Percentiles rank a stretch among this genome's conserved stretches.
phyloP scores from a whole-genome alignment of 2,113 vertebrate species.

The Gymnarchus niloticus region DNA sequence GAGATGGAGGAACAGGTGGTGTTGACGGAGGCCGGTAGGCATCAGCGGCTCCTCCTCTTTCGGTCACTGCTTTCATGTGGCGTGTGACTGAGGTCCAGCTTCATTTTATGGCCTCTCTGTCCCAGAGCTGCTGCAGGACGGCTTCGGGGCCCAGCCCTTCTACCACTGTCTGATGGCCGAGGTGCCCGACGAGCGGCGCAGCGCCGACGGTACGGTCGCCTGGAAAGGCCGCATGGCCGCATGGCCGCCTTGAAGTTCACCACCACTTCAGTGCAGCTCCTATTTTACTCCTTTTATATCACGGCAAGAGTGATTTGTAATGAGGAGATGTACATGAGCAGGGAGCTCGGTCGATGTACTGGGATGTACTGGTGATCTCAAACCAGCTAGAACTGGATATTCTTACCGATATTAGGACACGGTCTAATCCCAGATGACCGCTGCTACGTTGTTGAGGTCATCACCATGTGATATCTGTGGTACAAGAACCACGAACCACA shows the following conservation, averaged over 20 bases:
- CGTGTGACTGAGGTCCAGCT: neutral
- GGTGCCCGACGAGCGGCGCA: slow-evolving; percentile 43
- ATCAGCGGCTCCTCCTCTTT: neutral
- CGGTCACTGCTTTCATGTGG: neutral
- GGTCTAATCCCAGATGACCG: neutral
- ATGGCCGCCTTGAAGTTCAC: too few relatives aligned
- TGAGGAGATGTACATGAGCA: too few relatives aligned
- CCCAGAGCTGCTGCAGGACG: slow-evolving; percentile 67
- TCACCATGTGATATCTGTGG: neutral
- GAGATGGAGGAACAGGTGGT: slow-evolving; percentile 66
- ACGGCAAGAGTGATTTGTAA: too few relatives aligned
- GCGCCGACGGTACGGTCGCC: slow-evolving; percentile 43
- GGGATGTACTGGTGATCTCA: too few relatives aligned
- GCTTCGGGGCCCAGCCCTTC: slow-evolving; percentile 66
- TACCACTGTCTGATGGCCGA: slow-evolving; percentile 66
- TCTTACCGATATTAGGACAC: too few relatives aligned
- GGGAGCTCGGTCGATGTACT: too few relatives aligned
- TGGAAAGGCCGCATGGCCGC: too few relatives aligned
- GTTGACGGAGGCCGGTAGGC: slow-evolving; percentile 62
- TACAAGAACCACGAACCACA: neutral
- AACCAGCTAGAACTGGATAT: too few relatives aligned
- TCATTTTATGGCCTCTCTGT: neutral
- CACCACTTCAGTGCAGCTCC: too few relatives aligned
- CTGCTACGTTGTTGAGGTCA: neutral
- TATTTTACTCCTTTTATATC: too few relatives aligned